Conservation (phyloP, 2,888 invertebrate genomes). For the Ypsolopha sequella region DNA sequence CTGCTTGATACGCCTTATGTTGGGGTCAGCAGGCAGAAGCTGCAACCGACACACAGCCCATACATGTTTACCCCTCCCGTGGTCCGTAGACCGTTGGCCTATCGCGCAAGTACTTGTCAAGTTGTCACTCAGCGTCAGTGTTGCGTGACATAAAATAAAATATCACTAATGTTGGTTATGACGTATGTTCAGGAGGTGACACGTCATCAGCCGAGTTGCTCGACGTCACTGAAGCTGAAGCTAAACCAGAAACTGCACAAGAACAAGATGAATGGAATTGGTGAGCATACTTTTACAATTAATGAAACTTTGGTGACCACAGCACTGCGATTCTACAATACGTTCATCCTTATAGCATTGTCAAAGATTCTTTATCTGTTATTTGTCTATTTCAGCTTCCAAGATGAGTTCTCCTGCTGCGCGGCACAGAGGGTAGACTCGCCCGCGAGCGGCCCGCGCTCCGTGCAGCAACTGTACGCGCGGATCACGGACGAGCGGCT, state of each 20-base stretch:
- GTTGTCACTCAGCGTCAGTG: too few species aligned
- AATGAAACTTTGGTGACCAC: too few species aligned
- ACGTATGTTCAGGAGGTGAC: conserved; percentile 33
- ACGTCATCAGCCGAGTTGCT: conserved; percentile 45
- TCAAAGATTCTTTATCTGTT: background rate
- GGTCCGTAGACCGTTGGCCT: too few species aligned
- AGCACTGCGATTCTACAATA: too few species aligned
- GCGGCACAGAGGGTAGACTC: conserved; percentile 46
- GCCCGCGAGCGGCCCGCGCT: conserved; percentile 28
- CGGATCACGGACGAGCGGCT: conserved; percentile 76
- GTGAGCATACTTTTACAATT: conserved; percentile 19
- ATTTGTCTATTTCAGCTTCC: conserved; percentile 38
- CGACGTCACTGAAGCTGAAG: conserved; percentile 34
- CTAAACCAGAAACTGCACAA: conserved; percentile 20
- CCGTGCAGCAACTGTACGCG: conserved; percentile 69
- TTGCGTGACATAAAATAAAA: too few species aligned
- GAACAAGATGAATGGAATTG: conserved; percentile 58
- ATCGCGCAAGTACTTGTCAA: too few species aligned
- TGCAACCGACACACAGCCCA: too few species aligned
- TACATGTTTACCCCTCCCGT: too few species aligned
- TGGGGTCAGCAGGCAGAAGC: too few species aligned
- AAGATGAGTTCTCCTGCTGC: conserved; percentile 60
- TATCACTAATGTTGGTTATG: too few species aligned
- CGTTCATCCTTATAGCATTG: background rate
- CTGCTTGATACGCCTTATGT: too few species aligned